Percentiles rank a stretch among this genome's conserved stretches.
phyloP scores from a whole-genome alignment of 1,140 invertebrate species.

The Arion vulgaris region DNA sequence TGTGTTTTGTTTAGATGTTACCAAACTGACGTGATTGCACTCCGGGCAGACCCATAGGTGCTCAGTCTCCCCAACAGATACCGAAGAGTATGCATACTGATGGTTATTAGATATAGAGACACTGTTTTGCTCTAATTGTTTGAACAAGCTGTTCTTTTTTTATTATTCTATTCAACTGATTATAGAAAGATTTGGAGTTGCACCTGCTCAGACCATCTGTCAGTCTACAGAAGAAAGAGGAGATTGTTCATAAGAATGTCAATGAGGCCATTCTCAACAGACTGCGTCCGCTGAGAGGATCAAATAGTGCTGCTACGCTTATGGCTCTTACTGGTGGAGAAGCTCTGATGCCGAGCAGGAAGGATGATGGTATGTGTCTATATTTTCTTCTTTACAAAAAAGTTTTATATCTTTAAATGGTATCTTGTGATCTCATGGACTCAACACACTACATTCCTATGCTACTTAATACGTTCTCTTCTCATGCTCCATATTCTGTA shows the following conservation, averaged over 20 bases:
- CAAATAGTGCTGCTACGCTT: slow-evolving; percentile 60
- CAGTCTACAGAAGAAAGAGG: slow-evolving; percentile 65
- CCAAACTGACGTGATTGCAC: too few species aligned
- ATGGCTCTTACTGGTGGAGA: slow-evolving; percentile 67
- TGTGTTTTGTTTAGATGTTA: too few species aligned
- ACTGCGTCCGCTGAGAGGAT: slow-evolving; percentile 63
- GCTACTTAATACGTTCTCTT: too few species aligned
- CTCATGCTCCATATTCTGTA: too few species aligned
- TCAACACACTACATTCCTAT: too few species aligned
- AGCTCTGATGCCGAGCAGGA: slow-evolving; percentile 49
- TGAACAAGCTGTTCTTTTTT: background rate
- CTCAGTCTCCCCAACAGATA: too few species aligned
- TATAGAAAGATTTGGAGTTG: slow-evolving; percentile 27
- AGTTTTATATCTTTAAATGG: too few species aligned
- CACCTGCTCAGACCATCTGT: slow-evolving; percentile 31
- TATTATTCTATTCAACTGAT: background rate
- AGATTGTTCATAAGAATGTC: slow-evolving; percentile 55
- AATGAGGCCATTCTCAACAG: slow-evolving; percentile 67
- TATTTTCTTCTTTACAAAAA: too few species aligned
- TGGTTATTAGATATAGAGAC: too few species aligned
- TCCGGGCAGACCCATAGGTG: too few species aligned
- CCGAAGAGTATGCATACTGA: too few species aligned
- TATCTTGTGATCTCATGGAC: too few species aligned
- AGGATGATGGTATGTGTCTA: slow-evolving; percentile 61
- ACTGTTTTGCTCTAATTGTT: background rate